These are phyloP conservation scores for Tenodera sinensis DNA, from an alignment of 2,888 invertebrate species.

Conservation along the genomic window DNA sequence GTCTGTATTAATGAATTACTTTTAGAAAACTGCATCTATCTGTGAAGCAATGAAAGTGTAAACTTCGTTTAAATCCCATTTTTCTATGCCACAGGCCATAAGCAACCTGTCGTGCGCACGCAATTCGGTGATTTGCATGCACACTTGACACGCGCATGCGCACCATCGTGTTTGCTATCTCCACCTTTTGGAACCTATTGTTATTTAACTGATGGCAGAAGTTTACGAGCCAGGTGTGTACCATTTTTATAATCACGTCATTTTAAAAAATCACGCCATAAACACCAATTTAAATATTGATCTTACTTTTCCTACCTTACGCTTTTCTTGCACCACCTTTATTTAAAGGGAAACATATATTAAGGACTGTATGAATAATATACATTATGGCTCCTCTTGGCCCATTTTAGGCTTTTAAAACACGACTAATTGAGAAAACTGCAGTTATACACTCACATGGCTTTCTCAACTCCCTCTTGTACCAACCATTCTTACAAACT, in stretches of 20 bases:
- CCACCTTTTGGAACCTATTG: background rate
- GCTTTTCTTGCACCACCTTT: too few relatives aligned
- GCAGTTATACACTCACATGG: too few relatives aligned
- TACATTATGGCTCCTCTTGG: too few relatives aligned
- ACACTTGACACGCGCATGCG: background rate
- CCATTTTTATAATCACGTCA: background rate
- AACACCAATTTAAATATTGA: background rate
- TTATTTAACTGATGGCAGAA: background rate
- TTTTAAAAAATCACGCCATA: background rate
- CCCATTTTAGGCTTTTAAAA: too few relatives aligned
- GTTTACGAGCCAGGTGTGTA: background rate
- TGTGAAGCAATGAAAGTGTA: background rate
- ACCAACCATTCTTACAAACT: too few relatives aligned
- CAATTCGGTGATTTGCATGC: background rate
- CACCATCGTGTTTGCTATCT: background rate
- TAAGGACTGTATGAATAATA: too few relatives aligned
- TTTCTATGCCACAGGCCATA: background rate
- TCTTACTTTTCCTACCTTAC: background rate
- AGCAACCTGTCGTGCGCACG: background rate
- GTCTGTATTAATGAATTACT: background rate
- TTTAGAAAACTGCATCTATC: background rate
- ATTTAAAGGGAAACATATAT: too few relatives aligned
- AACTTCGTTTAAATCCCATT: background rate
- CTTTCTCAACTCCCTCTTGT: too few relatives aligned
- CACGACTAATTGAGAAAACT: too few relatives aligned